Percentiles rank a stretch among this genome's conserved stretches.
phyloP scores from a whole-genome alignment of 2,888 invertebrate species.

The Eucera pruinosa region DNA sequence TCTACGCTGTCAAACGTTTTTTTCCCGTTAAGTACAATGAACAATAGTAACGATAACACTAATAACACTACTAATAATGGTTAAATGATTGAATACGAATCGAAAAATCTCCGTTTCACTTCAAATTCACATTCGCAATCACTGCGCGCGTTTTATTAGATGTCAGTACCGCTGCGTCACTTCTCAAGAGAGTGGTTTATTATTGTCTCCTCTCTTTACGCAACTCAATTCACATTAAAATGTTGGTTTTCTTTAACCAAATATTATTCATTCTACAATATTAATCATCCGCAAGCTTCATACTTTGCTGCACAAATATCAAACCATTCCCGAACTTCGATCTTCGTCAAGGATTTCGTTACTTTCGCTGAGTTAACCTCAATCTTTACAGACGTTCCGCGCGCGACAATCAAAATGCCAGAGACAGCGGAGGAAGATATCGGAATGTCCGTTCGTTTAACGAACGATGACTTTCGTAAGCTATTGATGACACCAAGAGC shows the following conservation, averaged over 20 bases:
- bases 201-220: too few species aligned
- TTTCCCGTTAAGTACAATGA: too few species aligned
- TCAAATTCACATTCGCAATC: neutral
- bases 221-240: too few species aligned
- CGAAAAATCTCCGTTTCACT: too few species aligned
- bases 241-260: neutral
- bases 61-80: too few species aligned
- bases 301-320: neutral
- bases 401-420: slow-evolving; percentile 76
- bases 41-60: too few species aligned
- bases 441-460: slow-evolving; percentile 90
- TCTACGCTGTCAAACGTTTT: too few species aligned
- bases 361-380: slow-evolving; percentile 20
- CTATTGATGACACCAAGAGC: slow-evolving; percentile 97
- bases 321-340: neutral
- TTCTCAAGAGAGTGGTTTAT: neutral
- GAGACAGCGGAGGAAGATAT: slow-evolving; percentile 80
- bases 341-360: neutral
- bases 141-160: neutral
- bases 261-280: neutral
- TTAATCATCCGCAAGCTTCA: too few species aligned
- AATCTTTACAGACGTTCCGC: neutral
- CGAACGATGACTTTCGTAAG: slow-evolving; percentile 98
- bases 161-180: neutral
- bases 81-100: too few species aligned